A percentile compares a stretch with the other conserved stretches of the same genome.
These are phyloP conservation scores for Euproctis similis DNA, from an alignment of 2,888 invertebrate genomes.

Conservation along the genomic window DNA sequence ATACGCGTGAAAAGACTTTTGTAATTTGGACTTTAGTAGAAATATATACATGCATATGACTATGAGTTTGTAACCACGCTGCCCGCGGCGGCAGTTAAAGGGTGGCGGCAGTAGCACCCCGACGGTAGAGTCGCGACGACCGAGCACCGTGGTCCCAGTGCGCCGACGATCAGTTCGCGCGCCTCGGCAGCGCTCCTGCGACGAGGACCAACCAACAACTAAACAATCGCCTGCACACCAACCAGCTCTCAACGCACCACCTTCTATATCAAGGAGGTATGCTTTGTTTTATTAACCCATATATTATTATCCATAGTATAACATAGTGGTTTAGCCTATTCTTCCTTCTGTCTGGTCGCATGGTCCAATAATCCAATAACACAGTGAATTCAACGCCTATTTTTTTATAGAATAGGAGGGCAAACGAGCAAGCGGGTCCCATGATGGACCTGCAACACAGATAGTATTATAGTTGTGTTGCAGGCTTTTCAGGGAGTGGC, in stretches of 20 bases:
- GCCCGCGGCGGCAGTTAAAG: conserved; percentile 79
- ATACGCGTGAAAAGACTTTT: too few species aligned
- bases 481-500: too few species aligned
- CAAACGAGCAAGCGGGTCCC: too few species aligned
- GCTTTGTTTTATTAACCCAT: neutral
- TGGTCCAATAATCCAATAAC: too few species aligned
- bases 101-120: conserved; percentile 77
- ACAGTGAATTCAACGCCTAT: too few species aligned
- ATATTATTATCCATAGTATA: too few species aligned
- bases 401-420: too few species aligned
- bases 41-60: conserved; percentile 7
- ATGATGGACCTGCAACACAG: too few species aligned
- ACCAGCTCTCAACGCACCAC: conserved; percentile 80
- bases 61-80: conserved; percentile 59
- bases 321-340: too few species aligned
- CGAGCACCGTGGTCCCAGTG: conserved; percentile 78
- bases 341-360: too few species aligned
- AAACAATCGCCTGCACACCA: conserved; percentile 45
- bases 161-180: conserved; percentile 77
- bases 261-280: conserved; percentile 82
- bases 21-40: too few species aligned
- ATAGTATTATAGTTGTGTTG: too few species aligned
- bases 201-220: conserved; percentile 77
- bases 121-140: conserved; percentile 74
- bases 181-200: conserved; percentile 87